A percentile compares a stretch with the other conserved stretches of the same genome.
Conservation (phyloP, 2,113 vertebrate species). For the Ammodytes dubius region DNA sequence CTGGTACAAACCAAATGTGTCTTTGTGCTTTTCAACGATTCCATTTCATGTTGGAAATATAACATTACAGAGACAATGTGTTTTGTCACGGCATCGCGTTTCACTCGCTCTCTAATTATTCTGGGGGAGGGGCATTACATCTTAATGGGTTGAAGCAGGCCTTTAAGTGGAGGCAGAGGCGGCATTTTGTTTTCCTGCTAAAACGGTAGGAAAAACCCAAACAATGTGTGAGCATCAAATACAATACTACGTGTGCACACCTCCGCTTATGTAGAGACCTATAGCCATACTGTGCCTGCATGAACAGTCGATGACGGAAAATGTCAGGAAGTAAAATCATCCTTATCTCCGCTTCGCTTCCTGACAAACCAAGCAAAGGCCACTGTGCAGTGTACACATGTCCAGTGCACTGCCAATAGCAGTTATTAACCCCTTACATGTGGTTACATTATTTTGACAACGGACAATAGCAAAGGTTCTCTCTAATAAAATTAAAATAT, state of each 20-base stretch:
- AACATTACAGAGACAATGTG: slow-evolving; percentile 7
- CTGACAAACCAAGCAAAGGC: slow-evolving; percentile 34
- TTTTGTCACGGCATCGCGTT: neutral
- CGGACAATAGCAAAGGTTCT: neutral
- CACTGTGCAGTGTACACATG: neutral
- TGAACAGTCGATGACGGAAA: neutral
- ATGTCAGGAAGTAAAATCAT: slow-evolving; percentile 35
- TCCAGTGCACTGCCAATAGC: neutral
- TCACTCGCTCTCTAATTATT: slow-evolving; percentile 24
- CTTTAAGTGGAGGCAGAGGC: neutral
- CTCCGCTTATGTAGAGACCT: neutral
- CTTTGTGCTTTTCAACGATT: slow-evolving; percentile 7
- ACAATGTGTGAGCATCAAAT: neutral
- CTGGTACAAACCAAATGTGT: slow-evolving; percentile 3
- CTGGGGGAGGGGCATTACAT: neutral
- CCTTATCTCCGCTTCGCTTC: slow-evolving; percentile 36
- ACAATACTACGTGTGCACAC: neutral
- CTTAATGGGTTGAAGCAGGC: slow-evolving; percentile 6
- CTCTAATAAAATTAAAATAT: neutral
- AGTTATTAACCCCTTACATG: neutral
- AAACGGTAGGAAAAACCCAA: neutral
- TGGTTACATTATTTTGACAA: neutral
- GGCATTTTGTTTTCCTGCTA: slow-evolving; percentile 10
- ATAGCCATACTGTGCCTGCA: neutral
- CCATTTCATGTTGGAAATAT: slow-evolving; percentile 29